Evolutionary conservation across 2,113 vertebrate genomes (phyloP).

Genomic region (Emydocephalus ijimae): DNA sequence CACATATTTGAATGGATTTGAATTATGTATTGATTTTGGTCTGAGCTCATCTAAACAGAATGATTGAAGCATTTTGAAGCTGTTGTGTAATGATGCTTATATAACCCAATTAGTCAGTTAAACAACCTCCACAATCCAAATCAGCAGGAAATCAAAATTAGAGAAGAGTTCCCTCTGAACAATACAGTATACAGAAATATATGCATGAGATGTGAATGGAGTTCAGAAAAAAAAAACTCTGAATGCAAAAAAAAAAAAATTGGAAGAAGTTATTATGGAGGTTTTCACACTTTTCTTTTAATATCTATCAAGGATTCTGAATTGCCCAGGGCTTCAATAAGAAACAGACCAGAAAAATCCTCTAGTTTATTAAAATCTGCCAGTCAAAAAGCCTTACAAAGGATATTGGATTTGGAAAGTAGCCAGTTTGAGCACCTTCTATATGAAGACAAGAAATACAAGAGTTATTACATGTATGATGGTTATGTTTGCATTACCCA

Average conservation of each 20-base stretch:
- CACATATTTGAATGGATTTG: constrained; percentile 41
- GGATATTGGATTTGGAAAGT: neutral
- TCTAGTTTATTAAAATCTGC: neutral
- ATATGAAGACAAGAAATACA: neutral
- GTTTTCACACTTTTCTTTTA: neutral
- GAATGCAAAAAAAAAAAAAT: neutral
- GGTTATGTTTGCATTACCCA: neutral
- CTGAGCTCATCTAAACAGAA: constrained; percentile 45
- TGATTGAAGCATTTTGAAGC: constrained; percentile 48
- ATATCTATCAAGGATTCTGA: neutral
- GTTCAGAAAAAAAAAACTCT: neutral
- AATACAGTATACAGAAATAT: neutral
- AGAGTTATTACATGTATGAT: neutral
- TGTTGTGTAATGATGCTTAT: constrained; percentile 36
- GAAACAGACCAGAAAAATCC: neutral
- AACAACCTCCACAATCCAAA: constrained; percentile 20
- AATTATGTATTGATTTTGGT: constrained; percentile 49
- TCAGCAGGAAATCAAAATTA: constrained; percentile 24
- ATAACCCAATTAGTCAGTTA: constrained; percentile 27
- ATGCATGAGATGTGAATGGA: neutral
- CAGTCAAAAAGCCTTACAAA: neutral
- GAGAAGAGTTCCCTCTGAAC: constrained; percentile 18
- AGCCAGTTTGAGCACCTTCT: neutral
- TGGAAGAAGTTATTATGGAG: neutral
- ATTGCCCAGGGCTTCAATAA: neutral